Conservation (phyloP, 2,797 vertebrate genomes). For the Spinus pinus region DNA sequence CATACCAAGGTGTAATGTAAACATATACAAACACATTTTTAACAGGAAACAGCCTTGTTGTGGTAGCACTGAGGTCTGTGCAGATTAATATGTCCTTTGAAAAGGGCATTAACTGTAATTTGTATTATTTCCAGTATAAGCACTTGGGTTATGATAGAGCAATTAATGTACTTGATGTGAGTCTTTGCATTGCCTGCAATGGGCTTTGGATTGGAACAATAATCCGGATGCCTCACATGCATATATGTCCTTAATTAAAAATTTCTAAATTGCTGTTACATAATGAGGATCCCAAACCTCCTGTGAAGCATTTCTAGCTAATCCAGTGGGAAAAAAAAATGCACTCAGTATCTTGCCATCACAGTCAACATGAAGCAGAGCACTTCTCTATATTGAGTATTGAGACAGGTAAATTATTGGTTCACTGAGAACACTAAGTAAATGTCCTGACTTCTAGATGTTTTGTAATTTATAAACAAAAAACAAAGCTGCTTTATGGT, state of each 20-base stretch:
- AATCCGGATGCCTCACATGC: neutral
- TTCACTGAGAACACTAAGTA: neutral
- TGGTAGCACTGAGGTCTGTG: slow-evolving; percentile 3
- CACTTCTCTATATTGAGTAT: neutral
- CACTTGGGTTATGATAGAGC: slow-evolving; percentile 24
- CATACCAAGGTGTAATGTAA: slow-evolving; percentile 10
- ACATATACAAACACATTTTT: neutral
- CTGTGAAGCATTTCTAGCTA: slow-evolving; percentile 29
- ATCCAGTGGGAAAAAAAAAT: neutral
- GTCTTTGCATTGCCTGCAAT: slow-evolving; percentile 26
- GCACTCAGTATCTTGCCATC: neutral
- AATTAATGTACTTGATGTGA: neutral
- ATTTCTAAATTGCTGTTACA: slow-evolving; percentile 36
- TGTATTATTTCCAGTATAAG: slow-evolving; percentile 30
- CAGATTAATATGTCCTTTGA: neutral
- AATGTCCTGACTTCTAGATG: neutral
- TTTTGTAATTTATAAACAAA: slow-evolving; percentile 7
- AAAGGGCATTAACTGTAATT: slow-evolving; percentile 24
- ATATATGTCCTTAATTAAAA: slow-evolving; percentile 34
- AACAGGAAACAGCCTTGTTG: neutral
- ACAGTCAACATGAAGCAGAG: neutral
- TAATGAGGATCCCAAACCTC: slow-evolving; percentile 48
- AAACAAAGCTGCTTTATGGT: neutral
- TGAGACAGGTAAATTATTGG: neutral
- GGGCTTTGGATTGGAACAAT: slow-evolving; percentile 38